A percentile compares a stretch with the other conserved stretches of the same genome.
phyloP scores from a whole-genome alignment of 2,888 invertebrate genomes.

The Mesorhabditis belari region DNA sequence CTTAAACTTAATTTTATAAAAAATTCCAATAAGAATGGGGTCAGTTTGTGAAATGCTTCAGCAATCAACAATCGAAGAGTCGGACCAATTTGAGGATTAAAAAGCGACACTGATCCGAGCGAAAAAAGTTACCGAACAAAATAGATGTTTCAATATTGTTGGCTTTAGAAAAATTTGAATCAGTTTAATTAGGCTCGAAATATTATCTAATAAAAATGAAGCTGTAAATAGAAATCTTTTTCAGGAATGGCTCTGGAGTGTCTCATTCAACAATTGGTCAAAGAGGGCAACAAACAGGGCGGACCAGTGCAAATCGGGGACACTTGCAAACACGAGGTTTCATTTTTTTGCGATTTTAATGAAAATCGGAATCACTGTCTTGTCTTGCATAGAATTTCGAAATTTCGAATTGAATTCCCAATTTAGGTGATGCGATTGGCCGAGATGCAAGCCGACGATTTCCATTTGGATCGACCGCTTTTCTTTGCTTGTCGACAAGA shows the following conservation, averaged over 20 bases:
- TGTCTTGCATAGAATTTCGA: background rate
- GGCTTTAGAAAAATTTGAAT: no score
- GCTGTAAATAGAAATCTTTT: background rate
- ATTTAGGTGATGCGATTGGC: slow-evolving; percentile 74
- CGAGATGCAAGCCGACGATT: slow-evolving; percentile 79
- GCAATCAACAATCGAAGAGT: no score
- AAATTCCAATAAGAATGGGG: no score
- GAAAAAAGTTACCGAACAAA: no score
- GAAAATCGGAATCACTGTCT: background rate
- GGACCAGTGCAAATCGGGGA: slow-evolving; percentile 17
- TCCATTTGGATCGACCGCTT: slow-evolving; percentile 78
- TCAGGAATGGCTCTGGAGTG: slow-evolving; percentile 68
- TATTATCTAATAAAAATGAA: no score
- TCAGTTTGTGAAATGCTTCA: no score
- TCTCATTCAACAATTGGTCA: slow-evolving; percentile 64
- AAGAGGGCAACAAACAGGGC: slow-evolving; percentile 33
- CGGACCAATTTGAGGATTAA: no score
- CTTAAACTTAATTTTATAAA: no score
- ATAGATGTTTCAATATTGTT: no score
- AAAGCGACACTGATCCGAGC: no score
- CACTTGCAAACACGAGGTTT: slow-evolving; percentile 28
- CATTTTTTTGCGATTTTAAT: background rate
- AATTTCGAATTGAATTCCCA: slow-evolving; percentile 63
- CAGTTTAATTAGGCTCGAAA: no score
- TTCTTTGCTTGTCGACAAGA: slow-evolving; percentile 83